Conservation (phyloP, 2,113 vertebrate species). For the Arothron firmamentum region DNA sequence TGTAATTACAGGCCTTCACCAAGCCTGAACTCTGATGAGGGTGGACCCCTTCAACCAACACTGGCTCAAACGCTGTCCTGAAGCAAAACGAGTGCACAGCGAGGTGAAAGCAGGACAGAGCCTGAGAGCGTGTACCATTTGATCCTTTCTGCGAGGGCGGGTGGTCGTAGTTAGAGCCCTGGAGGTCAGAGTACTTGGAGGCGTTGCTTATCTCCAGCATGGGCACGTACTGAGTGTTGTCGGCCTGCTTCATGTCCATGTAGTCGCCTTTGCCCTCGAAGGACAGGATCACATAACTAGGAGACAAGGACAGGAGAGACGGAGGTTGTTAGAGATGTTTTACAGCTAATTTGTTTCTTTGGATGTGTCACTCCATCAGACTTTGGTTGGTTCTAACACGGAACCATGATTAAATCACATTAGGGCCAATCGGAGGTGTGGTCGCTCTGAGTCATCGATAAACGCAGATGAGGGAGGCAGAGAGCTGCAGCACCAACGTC, state of each 20-base stretch:
- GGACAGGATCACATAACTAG: conserved; percentile 95
- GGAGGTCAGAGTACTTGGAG: conserved; percentile 90
- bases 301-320: conserved; percentile 34
- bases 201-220: conserved; percentile 92
- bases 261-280: conserved; percentile 96
- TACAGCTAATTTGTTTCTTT: conserved; percentile 1
- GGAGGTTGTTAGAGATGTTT: conserved; percentile 12
- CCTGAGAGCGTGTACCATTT: conserved; percentile 64
- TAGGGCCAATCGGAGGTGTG: conserved; percentile 58
- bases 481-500: conserved; percentile 20
- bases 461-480: conserved; percentile 28
- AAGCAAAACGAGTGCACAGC: conserved; percentile 36
- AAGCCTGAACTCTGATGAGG: conserved; percentile 63
- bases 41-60: conserved; percentile 60
- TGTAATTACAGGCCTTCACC: conserved; percentile 70
- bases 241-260: conserved; percentile 98
- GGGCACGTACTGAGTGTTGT: conserved; percentile 92
- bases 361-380: conserved; percentile 6
- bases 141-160: conserved; percentile 88
- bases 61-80: conserved; percentile 50
- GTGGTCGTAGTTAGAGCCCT: conserved; percentile 86
- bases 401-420: conserved; percentile 51
- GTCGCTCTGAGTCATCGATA: conserved; percentile 65
- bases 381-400: conserved; percentile 36
- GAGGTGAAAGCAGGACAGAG: conserved; percentile 14